These are phyloP conservation scores for Eclectus roratus DNA, from an alignment of 2,113 vertebrate species.

Conservation along the genomic window DNA sequence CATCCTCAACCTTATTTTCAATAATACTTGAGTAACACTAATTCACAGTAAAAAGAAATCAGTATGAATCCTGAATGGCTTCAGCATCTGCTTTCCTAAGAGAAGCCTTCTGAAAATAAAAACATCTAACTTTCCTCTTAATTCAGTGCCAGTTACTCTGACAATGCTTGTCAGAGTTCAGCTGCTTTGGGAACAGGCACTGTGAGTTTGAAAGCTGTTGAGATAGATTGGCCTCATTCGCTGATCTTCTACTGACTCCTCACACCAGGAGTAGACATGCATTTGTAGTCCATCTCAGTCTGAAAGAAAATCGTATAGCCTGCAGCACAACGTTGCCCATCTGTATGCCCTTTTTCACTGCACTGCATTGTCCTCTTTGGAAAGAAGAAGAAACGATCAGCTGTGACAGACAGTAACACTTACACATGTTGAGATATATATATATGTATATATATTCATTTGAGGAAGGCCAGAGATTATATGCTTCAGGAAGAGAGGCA, in stretches of 20 bases:
- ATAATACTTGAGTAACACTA: not conserved
- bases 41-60: not conserved
- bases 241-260: not conserved
- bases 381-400: not conserved
- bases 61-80: not conserved
- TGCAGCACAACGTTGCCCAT: not conserved
- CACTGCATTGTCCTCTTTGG: not conserved
- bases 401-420: not conserved
- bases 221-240: not conserved
- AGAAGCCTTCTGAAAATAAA: not conserved
- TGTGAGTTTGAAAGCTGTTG: not conserved
- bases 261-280: not conserved
- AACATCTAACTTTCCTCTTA: not conserved
- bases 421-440: not conserved
- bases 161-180: not conserved
- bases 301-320: not conserved
- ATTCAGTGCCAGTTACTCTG: not conserved
- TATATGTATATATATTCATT: not conserved
- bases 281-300: not conserved
- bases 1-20: not conserved
- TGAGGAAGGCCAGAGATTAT: not conserved
- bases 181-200: not conserved
- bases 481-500: not conserved
- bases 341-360: not conserved
- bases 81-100: not conserved